Conservation (phyloP, 2,888 invertebrate species). For the Heliconius aoede region DNA sequence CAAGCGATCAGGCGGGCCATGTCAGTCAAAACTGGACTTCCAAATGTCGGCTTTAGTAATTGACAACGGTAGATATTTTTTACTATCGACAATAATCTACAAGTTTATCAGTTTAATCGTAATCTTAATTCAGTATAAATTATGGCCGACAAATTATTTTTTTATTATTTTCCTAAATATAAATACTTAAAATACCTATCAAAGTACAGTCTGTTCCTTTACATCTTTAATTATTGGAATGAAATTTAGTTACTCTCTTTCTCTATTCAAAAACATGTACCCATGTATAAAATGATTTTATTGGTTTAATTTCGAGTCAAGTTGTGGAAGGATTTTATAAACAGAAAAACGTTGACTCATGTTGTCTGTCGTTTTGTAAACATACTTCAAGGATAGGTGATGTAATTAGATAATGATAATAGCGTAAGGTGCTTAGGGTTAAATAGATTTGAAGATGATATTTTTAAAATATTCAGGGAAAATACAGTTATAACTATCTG, state of each 20-base stretch:
- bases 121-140: slow-evolving; percentile 39
- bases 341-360: background rate
- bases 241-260: too few species aligned
- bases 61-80: slow-evolving; percentile 34
- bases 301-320: background rate
- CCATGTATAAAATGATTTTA: background rate
- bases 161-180: background rate
- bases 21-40: slow-evolving; percentile 48
- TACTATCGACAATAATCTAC: slow-evolving; percentile 20
- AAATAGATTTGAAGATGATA: background rate
- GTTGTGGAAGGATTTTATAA: background rate
- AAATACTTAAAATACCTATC: background rate
- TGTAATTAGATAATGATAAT: slow-evolving; percentile 3
- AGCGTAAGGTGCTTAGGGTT: background rate
- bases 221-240: background rate
- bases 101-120: slow-evolving; percentile 31
- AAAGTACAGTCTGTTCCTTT: background rate
- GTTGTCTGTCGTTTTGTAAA: background rate
- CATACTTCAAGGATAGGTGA: background rate
- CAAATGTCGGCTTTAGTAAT: slow-evolving; percentile 15
- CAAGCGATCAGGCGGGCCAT: slow-evolving; percentile 62
- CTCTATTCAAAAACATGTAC: background rate
- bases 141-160: background rate
- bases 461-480: background rate
- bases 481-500: background rate